Evolutionary conservation across 2,888 invertebrate species (phyloP), one percentile per base, ranked within the genome.

Genomic region (Uloborus plumipes): DNA sequence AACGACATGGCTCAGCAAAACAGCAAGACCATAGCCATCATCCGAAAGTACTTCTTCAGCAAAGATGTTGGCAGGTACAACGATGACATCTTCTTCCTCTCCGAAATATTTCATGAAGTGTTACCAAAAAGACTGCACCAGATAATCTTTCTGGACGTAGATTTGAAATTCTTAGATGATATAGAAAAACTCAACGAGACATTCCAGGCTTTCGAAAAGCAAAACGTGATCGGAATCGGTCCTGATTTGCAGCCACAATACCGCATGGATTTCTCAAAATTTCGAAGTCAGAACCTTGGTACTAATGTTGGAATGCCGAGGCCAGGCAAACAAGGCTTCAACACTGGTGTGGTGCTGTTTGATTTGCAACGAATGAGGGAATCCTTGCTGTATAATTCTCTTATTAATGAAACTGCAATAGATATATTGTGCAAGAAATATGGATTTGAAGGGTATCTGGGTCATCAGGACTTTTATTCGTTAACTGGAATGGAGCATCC

Each of bases 401-500:
- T 93, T 65, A 89, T 90, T 4, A 85, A 86, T 31, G 84, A 84
- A 1, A 86, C 88, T 0, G 75, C 79, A 18, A 71, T 90, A 0
- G 84, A 86, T 20, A 71, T 81, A 3, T 78, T 90, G 53, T 88
- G 89, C n/a, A 76, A 87, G 16, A 89, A 90, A 85, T 91, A 89
- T 86, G 77, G 86, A 55, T 87, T 88, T 53, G 85, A 90, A 89
- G 93, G 93, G 2, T 94, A 94, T 88, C 90, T 95, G 49, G 95
- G 94, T 0, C 95, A 95, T 89, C 95, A 95, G 89, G 94, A 94
- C 89, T 94, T 94, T 89, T 94, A 93, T 88, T 93, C 94, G 0
- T 89, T 94, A 55, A 87, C 94, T 18, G 93, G 92, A 6, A 91
- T 92, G 86, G 94, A 94, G 87, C 90, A 92, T 86, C 93, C 93